Conservation (phyloP, 2,797 vertebrate species). For the Epinephelus coioides region DNA sequence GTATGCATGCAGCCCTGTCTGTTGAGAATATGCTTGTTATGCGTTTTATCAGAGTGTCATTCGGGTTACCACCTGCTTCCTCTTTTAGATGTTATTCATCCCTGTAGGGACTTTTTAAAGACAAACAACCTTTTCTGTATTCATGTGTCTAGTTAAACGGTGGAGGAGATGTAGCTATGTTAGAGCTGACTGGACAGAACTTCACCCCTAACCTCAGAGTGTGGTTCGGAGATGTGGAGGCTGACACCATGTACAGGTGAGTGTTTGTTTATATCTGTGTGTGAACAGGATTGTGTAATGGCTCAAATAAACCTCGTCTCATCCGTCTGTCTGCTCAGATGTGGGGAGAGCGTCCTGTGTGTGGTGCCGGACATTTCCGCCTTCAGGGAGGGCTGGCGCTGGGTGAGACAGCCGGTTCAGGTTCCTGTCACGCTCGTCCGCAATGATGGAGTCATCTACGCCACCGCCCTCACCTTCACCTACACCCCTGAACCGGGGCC, state of each 20-base stretch:
- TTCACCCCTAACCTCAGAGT: conserved; percentile 98
- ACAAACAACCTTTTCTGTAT: not conserved
- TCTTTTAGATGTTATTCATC: not conserved
- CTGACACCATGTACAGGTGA: conserved; percentile 98
- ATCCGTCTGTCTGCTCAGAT: conserved; percentile 80
- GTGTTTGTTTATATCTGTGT: not conserved
- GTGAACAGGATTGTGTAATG: not conserved
- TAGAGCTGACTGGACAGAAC: conserved; percentile 99
- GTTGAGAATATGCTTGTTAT: not conserved
- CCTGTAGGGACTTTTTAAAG: not conserved
- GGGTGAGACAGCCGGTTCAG: conserved; percentile 98
- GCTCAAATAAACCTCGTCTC: not conserved
- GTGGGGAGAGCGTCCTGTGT: conserved; percentile 97
- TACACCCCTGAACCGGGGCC: conserved; percentile 98
- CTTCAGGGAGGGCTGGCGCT: conserved; percentile 98
- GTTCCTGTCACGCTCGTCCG: conserved; percentile 98
- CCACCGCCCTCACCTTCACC: conserved; percentile 98
- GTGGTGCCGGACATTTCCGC: conserved; percentile 99
- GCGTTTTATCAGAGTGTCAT: not conserved
- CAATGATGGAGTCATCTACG: conserved; percentile 97
- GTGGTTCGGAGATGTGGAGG: conserved; percentile 99
- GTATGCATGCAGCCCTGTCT: conserved; percentile 69
- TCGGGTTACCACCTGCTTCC: not conserved
- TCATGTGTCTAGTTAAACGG: conserved; percentile 90
- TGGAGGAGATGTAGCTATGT: conserved; percentile 98